A percentile compares a stretch with the other conserved stretches of the same genome.
Conservation (phyloP, 2,888 invertebrate genomes). For the Thecophora atra region DNA sequence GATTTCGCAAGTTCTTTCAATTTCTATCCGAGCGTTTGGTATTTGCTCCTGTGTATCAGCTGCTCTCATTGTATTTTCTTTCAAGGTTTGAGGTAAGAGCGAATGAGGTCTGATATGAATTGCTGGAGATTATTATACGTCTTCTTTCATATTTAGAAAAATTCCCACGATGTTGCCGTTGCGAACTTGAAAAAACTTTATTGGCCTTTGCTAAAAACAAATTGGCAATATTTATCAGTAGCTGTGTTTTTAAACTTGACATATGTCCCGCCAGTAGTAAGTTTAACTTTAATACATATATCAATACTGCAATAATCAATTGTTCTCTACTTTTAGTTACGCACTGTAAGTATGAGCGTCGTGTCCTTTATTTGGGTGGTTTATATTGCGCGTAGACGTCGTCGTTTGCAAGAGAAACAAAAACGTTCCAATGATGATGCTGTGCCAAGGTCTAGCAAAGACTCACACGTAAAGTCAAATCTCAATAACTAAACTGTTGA, state of each 20-base stretch:
- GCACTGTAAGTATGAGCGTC: slow-evolving; percentile 79
- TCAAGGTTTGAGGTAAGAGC: slow-evolving; percentile 74
- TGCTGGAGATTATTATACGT: neutral
- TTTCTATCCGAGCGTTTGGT: slow-evolving; percentile 77
- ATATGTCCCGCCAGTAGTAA: slow-evolving; percentile 81
- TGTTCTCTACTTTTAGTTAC: slow-evolving; percentile 70
- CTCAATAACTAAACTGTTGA: too few species aligned
- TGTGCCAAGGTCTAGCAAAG: slow-evolving; percentile 3
- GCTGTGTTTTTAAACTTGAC: slow-evolving; percentile 79
- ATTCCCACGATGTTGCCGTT: slow-evolving; percentile 73
- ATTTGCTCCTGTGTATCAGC: slow-evolving; percentile 78
- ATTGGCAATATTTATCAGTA: slow-evolving; percentile 81
- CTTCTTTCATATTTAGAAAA: slow-evolving; percentile 67
- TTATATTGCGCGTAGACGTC: slow-evolving; percentile 76
- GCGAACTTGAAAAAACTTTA: slow-evolving; percentile 74
- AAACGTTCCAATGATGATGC: slow-evolving; percentile 7
- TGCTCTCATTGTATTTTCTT: slow-evolving; percentile 77
- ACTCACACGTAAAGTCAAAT: too few species aligned
- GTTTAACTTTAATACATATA: neutral
- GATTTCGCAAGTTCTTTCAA: slow-evolving; percentile 69
- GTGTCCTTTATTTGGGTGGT: slow-evolving; percentile 83
- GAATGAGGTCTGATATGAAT: slow-evolving; percentile 14
- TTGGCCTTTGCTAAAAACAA: slow-evolving; percentile 74
- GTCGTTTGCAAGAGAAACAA: slow-evolving; percentile 65
- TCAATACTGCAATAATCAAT: neutral